These are phyloP conservation scores for Rugalucina vietnamica DNA, from an alignment of 2,888 invertebrate species.

Conservation along the genomic window DNA sequence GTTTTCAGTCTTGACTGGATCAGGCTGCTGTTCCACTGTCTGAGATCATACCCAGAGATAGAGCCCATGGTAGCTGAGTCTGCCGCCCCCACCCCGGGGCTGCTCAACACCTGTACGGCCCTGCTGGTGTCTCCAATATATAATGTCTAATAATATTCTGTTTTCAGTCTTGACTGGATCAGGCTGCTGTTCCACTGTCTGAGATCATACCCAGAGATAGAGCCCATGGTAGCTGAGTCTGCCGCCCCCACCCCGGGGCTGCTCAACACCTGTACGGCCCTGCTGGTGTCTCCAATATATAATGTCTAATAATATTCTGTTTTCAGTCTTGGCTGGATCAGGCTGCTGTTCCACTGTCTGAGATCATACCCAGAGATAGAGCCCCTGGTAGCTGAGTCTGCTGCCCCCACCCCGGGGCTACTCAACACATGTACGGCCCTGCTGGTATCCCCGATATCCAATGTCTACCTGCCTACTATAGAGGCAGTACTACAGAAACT, in stretches of 20 bases:
- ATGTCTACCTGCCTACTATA: constrained; percentile 87
- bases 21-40: constrained; percentile 91
- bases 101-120: constrained; percentile 90
- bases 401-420: constrained; percentile 88
- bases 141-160: too few species aligned
- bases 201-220: constrained; percentile 71
- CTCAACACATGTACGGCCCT: constrained; percentile 90
- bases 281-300: constrained; percentile 89
- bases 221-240: constrained; percentile 82
- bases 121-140: constrained; percentile 89
- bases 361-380: constrained; percentile 72
- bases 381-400: constrained; percentile 84
- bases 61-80: constrained; percentile 82
- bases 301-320: constrained; percentile 88
- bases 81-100: constrained; percentile 88
- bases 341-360: constrained; percentile 92
- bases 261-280: constrained; percentile 89
- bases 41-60: constrained; percentile 82
- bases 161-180: constrained; percentile 91
- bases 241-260: constrained; percentile 89
- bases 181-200: constrained; percentile 92
- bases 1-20: constrained; percentile 92
- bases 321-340: constrained; percentile 92
- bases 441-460: constrained; percentile 88
- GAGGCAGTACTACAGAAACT: constrained; percentile 89